Evolutionary conservation across 2,113 vertebrate species (phyloP), one percentile per base, ranked within the genome.

Genomic region (Terrapene triunguis): DNA sequence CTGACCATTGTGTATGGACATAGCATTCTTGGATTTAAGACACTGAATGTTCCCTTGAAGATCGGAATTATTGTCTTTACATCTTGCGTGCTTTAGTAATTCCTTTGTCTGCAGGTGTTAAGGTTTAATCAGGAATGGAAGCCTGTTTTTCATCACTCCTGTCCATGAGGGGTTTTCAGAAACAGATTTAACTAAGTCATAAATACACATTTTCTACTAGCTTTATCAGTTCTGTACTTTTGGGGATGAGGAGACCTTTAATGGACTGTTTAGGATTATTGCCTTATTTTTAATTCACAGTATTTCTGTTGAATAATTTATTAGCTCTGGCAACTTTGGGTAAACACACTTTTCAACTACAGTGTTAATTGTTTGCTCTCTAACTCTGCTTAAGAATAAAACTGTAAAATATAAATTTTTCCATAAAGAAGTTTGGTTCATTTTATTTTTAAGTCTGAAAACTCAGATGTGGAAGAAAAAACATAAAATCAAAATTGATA

Each of bases 381-480:
- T 89, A 98, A 97, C 93, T 97, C 96, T 97, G 97, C 97, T 97
- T 97, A 94, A 95, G 89, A 98, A 97, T 98, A 97, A 96, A 98
- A 85, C 85, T 98, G 98, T 98, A 98, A 98, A 72, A 98, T 98
- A 98, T n/a, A 95, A 97, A 7, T 97, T 98, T 98, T 98, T 96
- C 92, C 97, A 97, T 97, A 96, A 5, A 80, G 88, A 96, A 93
- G 80, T 76, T 89, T 59, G 95, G 57, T 97, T 98, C 96, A 97
- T 98, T 98, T 98, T 59, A 54, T 94, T 97, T 96, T 91, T 89
- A 87, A 94, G 50, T 2, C 29, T 59, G 5, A 44, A 19, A 42
- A 87, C 14, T 80, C 59, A 10, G 0, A 10, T 82, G 10, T 62
- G 48, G 21, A n/a, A 54, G 24, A 47, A 9, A 55, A 7, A 91